phyloP scores from a whole-genome alignment of 2,797 vertebrate species.

The Mergus octosetaceus region DNA sequence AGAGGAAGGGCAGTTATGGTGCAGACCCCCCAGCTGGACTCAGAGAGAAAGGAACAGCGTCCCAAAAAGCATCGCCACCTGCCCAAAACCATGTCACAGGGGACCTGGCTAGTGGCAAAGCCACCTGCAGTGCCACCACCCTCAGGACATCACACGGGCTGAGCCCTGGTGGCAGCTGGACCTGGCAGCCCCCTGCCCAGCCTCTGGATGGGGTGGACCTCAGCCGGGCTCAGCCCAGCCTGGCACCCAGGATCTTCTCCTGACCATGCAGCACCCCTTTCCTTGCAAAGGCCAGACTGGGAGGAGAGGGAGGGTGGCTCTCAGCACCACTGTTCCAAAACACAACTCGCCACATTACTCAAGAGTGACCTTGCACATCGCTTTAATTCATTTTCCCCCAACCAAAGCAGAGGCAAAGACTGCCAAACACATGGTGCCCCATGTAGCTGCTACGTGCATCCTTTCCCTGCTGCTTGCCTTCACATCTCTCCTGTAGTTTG shows the following conservation, averaged over 20 bases:
- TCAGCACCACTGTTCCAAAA: background rate
- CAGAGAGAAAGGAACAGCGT: background rate
- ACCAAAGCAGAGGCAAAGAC: background rate
- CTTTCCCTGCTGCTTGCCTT: background rate
- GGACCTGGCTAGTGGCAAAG: background rate
- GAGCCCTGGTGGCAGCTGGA: background rate
- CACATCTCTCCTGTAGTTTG: background rate
- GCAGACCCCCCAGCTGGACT: background rate
- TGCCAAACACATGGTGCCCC: background rate
- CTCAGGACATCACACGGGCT: background rate
- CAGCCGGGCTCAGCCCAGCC: background rate
- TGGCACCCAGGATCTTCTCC: rapidly evolving
- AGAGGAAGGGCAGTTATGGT: background rate
- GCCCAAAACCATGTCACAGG: background rate
- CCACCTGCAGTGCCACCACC: background rate
- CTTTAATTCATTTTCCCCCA: background rate
- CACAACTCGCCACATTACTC: background rate
- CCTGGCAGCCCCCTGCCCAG: background rate
- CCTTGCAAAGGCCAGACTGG: background rate
- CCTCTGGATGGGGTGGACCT: background rate
- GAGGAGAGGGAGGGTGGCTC: background rate
- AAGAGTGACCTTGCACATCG: background rate
- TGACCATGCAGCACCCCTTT: rapidly evolving
- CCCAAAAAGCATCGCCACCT: background rate
- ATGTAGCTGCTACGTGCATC: background rate